Evolutionary conservation across 35 echinoderm and acorn worm species (phyloP), one percentile per base, ranked within the genome.

Genomic region (Antedon bifida): DNA sequence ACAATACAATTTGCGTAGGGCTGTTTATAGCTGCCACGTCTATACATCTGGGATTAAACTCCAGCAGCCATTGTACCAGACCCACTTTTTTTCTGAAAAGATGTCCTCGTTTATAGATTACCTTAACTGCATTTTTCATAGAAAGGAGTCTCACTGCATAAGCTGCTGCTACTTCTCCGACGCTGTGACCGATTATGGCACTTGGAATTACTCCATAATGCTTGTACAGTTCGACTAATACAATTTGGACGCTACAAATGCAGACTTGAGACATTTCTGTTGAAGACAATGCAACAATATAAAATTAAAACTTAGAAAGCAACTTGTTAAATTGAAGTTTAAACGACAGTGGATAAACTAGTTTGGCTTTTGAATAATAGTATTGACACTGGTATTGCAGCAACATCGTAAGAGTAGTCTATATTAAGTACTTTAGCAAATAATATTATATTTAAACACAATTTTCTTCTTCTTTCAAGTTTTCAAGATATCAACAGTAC

Each of bases 21-120:
- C 86, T 78, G 44, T 93, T 93, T 21, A 93, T 81, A 44, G 86
- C 76, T 23, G 91, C 91, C 30, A 93, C 77, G 34, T 93, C 91
- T 44, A 93, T 31, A 30, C 32, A 77, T 36, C 73, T 36, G 5
- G 26, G 12, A 36, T 36, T 64, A 46, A 33, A n/a, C 30, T 38
- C 28, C 31, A 85, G 91, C 91, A 23, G 79, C 80, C 91, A 93
- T 93, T n/a, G 73, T 86, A 1, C 91, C 91, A 23, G 78, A 81
- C 23, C 87, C 91, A 13, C 78, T 75, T 7, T 88, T 32, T 45
- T 86, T 30, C 44, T 3, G 9, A 93, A 39, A 33, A 56, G 73
- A 36, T 64, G 80, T 17, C 91, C 83, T 33, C 91, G 64, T 14
- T 82, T 46, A 35, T 74, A 93, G 74, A 93, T 89, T 0, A 93